These are phyloP conservation scores for Falco berigora DNA, from an alignment of 2,797 vertebrate species.

Conservation along the genomic window DNA sequence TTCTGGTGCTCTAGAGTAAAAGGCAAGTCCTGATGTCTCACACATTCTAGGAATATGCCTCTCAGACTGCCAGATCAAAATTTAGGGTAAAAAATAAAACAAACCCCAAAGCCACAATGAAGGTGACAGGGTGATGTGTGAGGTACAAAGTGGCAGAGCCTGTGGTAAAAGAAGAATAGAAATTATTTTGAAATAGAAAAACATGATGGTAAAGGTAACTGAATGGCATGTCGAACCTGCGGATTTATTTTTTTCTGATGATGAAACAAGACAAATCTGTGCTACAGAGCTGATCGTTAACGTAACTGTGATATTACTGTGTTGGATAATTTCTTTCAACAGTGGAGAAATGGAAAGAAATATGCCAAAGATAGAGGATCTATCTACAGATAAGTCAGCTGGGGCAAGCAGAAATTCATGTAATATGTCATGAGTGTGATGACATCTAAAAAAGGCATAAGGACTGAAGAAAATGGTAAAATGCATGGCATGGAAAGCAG, in stretches of 20 bases:
- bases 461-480: conserved; percentile 44
- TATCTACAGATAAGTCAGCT: conserved; percentile 45
- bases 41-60: background rate
- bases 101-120: fast-evolving
- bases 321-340: background rate
- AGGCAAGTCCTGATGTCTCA: background rate
- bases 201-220: background rate
- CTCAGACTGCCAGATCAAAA: background rate
- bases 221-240: background rate
- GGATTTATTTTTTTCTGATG: background rate
- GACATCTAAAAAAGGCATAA: conserved; percentile 16
- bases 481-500: conserved; percentile 18
- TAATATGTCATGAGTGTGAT: background rate
- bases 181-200: background rate
- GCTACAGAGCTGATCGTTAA: conserved; percentile 25
- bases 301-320: conserved; percentile 3
- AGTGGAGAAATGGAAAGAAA: conserved; percentile 39
- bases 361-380: conserved; percentile 26
- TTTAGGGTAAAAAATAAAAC: background rate
- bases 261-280: background rate
- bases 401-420: conserved; percentile 37
- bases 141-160: background rate
- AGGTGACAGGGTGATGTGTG: background rate
- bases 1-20: background rate
- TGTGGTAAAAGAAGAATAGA: background rate